Evolutionary conservation across 2,888 invertebrate species (phyloP).

Genomic region (Gasteruption jaculator): DNA sequence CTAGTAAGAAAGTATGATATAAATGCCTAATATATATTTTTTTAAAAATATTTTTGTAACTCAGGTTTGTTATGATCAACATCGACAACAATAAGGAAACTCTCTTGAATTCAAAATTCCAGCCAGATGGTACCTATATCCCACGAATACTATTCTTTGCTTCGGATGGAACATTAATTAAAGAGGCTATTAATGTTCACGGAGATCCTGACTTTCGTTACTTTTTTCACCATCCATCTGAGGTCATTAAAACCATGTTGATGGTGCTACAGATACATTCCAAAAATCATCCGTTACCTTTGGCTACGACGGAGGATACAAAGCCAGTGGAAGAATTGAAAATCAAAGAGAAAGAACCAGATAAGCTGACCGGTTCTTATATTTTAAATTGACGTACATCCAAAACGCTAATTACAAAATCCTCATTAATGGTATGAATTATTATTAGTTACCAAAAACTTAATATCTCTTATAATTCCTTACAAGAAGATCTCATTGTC

Average conservation of each 20-base stretch:
- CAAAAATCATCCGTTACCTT: too few relatives aligned
- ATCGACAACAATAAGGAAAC: slow-evolving; percentile 55
- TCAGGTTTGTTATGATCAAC: slow-evolving; percentile 65
- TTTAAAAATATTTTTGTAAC: slow-evolving; percentile 1
- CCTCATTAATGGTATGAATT: too few relatives aligned
- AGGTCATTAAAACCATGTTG: slow-evolving; percentile 56
- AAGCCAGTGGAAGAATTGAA: too few relatives aligned
- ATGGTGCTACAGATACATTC: slow-evolving; percentile 46
- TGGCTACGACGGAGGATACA: too few relatives aligned
- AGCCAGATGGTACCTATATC: slow-evolving; percentile 66
- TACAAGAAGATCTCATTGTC: too few relatives aligned
- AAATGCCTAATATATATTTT: slow-evolving; percentile 12
- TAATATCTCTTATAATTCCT: too few relatives aligned
- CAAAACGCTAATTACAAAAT: too few relatives aligned
- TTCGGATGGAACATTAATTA: slow-evolving; percentile 56
- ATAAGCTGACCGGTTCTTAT: too few relatives aligned
- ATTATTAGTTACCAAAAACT: too few relatives aligned
- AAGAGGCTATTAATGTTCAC: slow-evolving; percentile 59
- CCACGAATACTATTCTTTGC: slow-evolving; percentile 65
- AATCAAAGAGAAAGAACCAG: too few relatives aligned
- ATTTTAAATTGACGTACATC: too few relatives aligned
- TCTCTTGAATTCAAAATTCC: slow-evolving; percentile 55
- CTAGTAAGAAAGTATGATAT: slow-evolving; percentile 16
- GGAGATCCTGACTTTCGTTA: slow-evolving; percentile 58
- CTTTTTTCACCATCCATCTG: slow-evolving; percentile 55